Evolutionary conservation across 2,888 invertebrate genomes (phyloP).

Genomic region (Phyto melanocephala): DNA sequence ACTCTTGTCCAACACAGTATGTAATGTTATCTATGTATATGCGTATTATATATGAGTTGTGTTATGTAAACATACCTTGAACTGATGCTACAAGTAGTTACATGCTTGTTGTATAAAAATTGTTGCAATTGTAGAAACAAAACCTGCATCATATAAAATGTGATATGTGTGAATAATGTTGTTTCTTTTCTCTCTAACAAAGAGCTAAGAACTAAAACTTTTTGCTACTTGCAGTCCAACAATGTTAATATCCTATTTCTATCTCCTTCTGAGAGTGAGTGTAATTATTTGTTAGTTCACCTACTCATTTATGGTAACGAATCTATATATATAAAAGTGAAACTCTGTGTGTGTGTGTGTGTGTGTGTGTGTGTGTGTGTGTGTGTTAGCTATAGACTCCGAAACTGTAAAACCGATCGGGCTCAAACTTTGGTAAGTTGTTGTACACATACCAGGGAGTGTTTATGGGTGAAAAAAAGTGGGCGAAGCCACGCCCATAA

Average conservation of each 20-base stretch:
- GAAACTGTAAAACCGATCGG: too few relatives aligned
- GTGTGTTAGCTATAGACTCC: too few relatives aligned
- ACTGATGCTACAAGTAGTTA: slow-evolving; percentile 16
- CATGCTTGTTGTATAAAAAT: slow-evolving; percentile 9
- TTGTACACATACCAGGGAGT: too few relatives aligned
- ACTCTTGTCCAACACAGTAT: too few relatives aligned
- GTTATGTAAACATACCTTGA: background rate
- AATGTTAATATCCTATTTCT: background rate
- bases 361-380: too few relatives aligned
- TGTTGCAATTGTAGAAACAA: background rate
- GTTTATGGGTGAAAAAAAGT: too few relatives aligned
- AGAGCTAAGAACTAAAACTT: background rate
- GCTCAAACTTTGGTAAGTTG: too few relatives aligned
- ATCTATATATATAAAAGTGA: too few relatives aligned
- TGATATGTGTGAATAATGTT: background rate
- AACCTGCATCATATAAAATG: background rate
- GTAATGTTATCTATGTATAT: too few relatives aligned
- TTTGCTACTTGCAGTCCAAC: background rate
- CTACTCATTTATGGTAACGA: background rate
- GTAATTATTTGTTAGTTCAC: background rate
- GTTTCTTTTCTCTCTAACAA: background rate
- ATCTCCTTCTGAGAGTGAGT: background rate
- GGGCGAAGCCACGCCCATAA: too few relatives aligned
- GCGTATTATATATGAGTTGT: too few relatives aligned
- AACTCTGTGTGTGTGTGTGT: too few relatives aligned